Percentiles rank a stretch among this genome's conserved stretches.
Evolutionary conservation across 2,797 vertebrate genomes (phyloP).

Genomic region (Meriones psammophilus): DNA sequence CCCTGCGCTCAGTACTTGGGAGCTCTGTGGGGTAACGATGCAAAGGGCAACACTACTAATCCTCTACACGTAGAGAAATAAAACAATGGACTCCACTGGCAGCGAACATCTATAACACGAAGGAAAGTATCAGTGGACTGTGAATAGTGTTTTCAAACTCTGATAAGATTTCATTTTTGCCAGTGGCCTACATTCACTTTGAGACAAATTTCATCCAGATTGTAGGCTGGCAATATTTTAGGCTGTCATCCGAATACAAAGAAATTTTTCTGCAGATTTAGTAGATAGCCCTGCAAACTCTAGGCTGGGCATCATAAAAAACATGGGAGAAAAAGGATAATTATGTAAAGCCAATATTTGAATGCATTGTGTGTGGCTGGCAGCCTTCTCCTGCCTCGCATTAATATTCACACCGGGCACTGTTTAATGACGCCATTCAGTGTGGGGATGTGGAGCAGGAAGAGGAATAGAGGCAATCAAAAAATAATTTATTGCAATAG

Average conservation of each 20-base stretch:
- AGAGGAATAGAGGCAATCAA: constrained; percentile 82
- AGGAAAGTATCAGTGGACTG: constrained; percentile 3
- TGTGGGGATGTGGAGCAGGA: constrained; percentile 72
- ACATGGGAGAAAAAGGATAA: constrained; percentile 68
- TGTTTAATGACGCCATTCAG: constrained; percentile 84
- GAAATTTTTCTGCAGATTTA: constrained; percentile 73
- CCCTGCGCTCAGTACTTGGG: background rate
- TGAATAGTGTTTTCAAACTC: constrained; percentile 56
- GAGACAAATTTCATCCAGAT: constrained; percentile 69
- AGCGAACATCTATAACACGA: background rate
- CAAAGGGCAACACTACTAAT: background rate
- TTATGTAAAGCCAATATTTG: constrained; percentile 82
- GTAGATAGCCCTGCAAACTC: constrained; percentile 62
- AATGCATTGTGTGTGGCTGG: constrained; percentile 80
- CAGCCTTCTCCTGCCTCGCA: constrained; percentile 76
- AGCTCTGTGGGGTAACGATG: background rate
- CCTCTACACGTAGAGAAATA: background rate
- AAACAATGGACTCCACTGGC: background rate
- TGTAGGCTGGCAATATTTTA: constrained; percentile 29
- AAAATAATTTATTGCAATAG: constrained; percentile 84
- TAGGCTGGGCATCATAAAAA: constrained; percentile 76
- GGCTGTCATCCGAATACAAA: constrained; percentile 71
- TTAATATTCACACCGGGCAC: constrained; percentile 85
- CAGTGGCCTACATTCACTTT: constrained; percentile 6
- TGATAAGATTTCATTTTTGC: constrained; percentile 57